Percentiles rank a stretch among this genome's conserved stretches.
phyloP scores from a whole-genome alignment of 1,140 invertebrate species.

The Drosophila rhopaloa region DNA sequence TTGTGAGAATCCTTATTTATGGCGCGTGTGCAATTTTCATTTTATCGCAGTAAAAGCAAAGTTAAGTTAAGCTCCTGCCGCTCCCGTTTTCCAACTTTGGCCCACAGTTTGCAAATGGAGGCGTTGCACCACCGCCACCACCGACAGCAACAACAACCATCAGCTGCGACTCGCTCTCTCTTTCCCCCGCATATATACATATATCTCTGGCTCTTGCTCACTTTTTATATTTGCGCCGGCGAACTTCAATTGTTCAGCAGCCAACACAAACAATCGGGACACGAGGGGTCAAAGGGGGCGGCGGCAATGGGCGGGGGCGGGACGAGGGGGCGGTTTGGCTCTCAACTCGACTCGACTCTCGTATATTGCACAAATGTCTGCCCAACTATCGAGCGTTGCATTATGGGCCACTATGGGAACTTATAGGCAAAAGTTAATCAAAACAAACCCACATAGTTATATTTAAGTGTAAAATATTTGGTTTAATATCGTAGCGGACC shows the following conservation, averaged over 20 bases:
- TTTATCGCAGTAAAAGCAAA: slow-evolving; percentile 84
- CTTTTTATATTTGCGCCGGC: slow-evolving; percentile 73
- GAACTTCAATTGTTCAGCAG: slow-evolving; percentile 76
- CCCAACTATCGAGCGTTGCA: slow-evolving; percentile 47
- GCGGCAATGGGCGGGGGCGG: not conserved
- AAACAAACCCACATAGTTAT: not conserved
- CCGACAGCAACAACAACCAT: slow-evolving; percentile 45
- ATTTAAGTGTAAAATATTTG: not conserved
- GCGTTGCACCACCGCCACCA: slow-evolving; percentile 59
- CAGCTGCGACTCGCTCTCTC: slow-evolving; percentile 33
- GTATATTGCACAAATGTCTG: slow-evolving; percentile 71
- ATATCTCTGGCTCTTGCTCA: slow-evolving; percentile 41
- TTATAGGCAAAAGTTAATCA: not conserved
- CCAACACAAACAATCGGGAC: slow-evolving; percentile 57
- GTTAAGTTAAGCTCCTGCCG: slow-evolving; percentile 78
- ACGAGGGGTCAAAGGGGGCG: not conserved
- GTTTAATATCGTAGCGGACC: too few species aligned
- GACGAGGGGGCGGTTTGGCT: slow-evolving; percentile 26
- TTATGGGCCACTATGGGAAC: slow-evolving; percentile 51
- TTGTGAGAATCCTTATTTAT: slow-evolving; percentile 85
- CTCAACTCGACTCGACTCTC: slow-evolving; percentile 46
- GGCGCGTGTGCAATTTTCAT: slow-evolving; percentile 84
- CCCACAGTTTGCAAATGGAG: slow-evolving; percentile 60
- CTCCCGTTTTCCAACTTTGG: slow-evolving; percentile 61
- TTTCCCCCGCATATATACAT: slow-evolving; percentile 13